These are phyloP conservation scores for Hycleus cichorii DNA, from an alignment of 1,140 invertebrate genomes.

Conservation along the genomic window DNA sequence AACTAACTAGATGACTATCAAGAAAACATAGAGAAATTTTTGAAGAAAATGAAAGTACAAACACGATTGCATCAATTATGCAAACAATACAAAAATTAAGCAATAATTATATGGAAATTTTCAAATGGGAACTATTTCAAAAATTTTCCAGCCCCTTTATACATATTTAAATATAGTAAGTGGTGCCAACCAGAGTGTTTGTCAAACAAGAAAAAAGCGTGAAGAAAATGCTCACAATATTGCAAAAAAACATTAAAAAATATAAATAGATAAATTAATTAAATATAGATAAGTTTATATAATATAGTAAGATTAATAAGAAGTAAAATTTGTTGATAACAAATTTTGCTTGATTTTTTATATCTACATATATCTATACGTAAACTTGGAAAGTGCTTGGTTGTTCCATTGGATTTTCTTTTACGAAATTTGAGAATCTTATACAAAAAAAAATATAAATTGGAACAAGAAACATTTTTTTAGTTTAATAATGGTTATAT, in stretches of 20 bases:
- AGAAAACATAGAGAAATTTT: neutral
- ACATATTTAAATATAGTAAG: conserved; percentile 2
- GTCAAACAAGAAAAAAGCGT: neutral
- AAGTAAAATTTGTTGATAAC: neutral
- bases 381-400: no score
- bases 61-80: neutral
- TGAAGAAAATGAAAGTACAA: neutral
- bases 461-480: no score
- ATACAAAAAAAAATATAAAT: no score
- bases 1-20: neutral
- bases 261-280: neutral
- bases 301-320: conserved; percentile 15
- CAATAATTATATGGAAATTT: conserved; percentile 5
- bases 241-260: no score
- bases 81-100: neutral
- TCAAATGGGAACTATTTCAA: conserved; percentile 10
- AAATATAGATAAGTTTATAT: conserved; percentile 32
- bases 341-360: neutral
- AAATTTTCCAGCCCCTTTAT: neutral
- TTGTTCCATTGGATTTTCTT: no score
- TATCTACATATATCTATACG: no score
- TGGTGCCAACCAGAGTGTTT: conserved; percentile 23
- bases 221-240: conserved; percentile 30
- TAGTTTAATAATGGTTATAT: no score
- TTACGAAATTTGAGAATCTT: no score